Percentiles rank a stretch among this genome's conserved stretches.
These are phyloP conservation scores for Meiosimyza platycephala DNA, from an alignment of 2,888 invertebrate species.

Conservation along the genomic window DNA sequence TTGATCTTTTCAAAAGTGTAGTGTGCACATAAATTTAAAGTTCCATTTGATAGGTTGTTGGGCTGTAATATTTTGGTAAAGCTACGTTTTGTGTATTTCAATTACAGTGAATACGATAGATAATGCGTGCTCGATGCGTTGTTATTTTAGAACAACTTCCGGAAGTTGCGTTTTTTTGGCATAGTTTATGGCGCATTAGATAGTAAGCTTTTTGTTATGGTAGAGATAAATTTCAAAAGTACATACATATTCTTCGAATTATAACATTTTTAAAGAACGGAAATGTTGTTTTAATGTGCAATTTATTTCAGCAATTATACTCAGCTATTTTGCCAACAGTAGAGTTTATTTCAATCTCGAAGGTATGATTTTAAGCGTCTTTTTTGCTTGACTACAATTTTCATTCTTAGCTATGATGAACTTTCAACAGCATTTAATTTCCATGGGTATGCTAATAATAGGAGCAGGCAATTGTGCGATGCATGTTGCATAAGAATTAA, in stretches of 20 bases:
- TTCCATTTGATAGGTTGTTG: slow-evolving; percentile 32
- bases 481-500: slow-evolving; percentile 27
- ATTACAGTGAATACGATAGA: slow-evolving; percentile 44
- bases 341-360: too few species aligned
- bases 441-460: not conserved
- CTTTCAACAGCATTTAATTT: slow-evolving; percentile 19
- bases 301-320: slow-evolving; percentile 26
- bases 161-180: slow-evolving; percentile 10
- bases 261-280: not conserved
- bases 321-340: not conserved
- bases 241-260: not conserved
- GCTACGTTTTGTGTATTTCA: slow-evolving; percentile 45
- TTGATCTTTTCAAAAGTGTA: not conserved
- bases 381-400: too few species aligned
- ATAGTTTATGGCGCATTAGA: slow-evolving; percentile 15
- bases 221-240: not conserved
- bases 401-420: not conserved
- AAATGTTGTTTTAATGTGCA: slow-evolving; percentile 25
- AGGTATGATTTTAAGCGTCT: too few species aligned
- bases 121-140: slow-evolving; percentile 13
- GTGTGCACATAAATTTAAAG: not conserved
- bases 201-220: not conserved
- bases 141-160: not conserved
- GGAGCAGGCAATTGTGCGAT: not conserved
- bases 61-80: slow-evolving; percentile 41